These are phyloP conservation scores for Perca schrenkii DNA, from an alignment of 2,113 vertebrate species.

Conservation along the genomic window DNA sequence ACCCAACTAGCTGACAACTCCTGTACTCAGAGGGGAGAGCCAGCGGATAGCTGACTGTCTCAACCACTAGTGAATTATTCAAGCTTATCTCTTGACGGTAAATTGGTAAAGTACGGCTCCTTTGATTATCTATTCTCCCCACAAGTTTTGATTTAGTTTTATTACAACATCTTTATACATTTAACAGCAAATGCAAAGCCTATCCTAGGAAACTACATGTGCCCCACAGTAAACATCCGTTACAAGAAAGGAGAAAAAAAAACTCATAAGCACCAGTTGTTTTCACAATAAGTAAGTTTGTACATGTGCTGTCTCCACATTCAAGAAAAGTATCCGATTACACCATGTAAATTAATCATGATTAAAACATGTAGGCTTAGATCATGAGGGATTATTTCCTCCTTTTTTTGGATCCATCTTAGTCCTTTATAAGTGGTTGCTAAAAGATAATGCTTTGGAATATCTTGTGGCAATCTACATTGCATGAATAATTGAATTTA, in stretches of 20 bases:
- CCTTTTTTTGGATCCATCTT: constrained; percentile 7
- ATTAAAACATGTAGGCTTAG: not conserved
- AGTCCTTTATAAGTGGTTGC: not conserved
- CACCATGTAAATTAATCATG: constrained; percentile 6
- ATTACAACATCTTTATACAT: not conserved
- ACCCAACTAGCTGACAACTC: constrained; percentile 60
- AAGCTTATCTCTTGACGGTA: constrained; percentile 31
- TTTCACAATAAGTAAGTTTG: too few relatives aligned
- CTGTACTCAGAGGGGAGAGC: constrained; percentile 24
- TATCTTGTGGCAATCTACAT: constrained; percentile 2
- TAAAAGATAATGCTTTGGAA: constrained; percentile 7
- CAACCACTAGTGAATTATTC: constrained; percentile 37
- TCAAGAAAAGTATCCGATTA: constrained; percentile 8
- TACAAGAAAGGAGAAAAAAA: not conserved
- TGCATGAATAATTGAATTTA: constrained; percentile 10
- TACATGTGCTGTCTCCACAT: not conserved
- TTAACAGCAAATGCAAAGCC: not conserved
- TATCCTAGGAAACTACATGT: not conserved
- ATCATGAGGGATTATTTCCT: not conserved
- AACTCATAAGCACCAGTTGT: too few relatives aligned
- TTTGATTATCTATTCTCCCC: constrained; percentile 20
- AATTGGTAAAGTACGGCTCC: constrained; percentile 3
- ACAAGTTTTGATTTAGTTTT: not conserved
- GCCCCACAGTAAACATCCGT: too few relatives aligned
- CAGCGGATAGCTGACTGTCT: constrained; percentile 35